Base-by-base conservation (phyloP, 2,888 invertebrate genomes). In the Lordiphosa andalusiaca region DNA sequence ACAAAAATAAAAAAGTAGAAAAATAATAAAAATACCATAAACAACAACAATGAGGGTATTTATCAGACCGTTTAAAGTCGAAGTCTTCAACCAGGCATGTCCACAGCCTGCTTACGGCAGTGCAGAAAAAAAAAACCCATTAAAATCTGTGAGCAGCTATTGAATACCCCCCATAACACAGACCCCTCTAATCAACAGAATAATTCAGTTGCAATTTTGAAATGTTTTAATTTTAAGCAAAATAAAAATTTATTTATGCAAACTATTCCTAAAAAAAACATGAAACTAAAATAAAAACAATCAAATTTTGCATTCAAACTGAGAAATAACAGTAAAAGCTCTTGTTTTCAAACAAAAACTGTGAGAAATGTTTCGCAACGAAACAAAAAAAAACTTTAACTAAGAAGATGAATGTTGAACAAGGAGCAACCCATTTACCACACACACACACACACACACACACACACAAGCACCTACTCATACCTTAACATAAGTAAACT, bases 351-450 rank as follows among this genome's bases (percentile, higher is more conserved):
- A 50, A 57, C 36, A 64, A 73, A 76, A 83, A 73, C 77, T 77
- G 81, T 76, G 82, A 81, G 72, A 84, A 85, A 80, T 77, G 81
- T 81, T 81, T 83, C 77, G 77, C 69, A 83, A 82, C 75, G 85
- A 80, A 83, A 84, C 71, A 73, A 73, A 76, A 76, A 78, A 69
- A 61, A 52, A 61, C 52, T 30, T 49, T 49, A 62, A 58, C 62
- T 69, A 59, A 41, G 51, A 46, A 46, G 39, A 52, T 56, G 33
- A 67, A 44, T 63, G 56, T 61, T 54, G 62, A 57, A 42, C 49
- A 54, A 65, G 72, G 66, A 69, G 71, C 62, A 69, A 71, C 66
- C 53, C 61, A 53, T 16, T 16, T 33, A 30, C 25, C 16, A 50
- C 38, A 44, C 35, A 46, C 21, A 57, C 33, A 59, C 37, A 55